Evolutionary conservation across 2,113 vertebrate species (phyloP), one percentile per base, ranked within the genome.

Genomic region (Cochlearius cochlearius): DNA sequence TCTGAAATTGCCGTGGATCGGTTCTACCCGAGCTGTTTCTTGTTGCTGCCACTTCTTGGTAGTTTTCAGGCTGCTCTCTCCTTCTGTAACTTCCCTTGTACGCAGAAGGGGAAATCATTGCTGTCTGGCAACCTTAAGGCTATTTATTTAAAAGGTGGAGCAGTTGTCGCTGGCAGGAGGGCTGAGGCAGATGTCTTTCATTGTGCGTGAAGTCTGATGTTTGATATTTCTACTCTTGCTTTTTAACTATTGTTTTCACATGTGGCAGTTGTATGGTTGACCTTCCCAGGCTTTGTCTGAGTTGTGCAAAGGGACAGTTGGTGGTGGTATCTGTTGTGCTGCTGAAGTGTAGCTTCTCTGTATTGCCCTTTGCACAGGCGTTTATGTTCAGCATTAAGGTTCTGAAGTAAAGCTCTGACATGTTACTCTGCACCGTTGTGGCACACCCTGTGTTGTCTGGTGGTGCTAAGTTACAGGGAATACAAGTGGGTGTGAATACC

Each of bases 101-200:
- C n/a, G 27, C 27, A 60, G 63, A 73, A 85, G 13, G 50, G 20
- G n/a, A 83, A 53, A 79, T 71, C 8, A 14, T 52, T 1, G 1
- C 41, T 55, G 13, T 73, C 52, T 67, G 64, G 84, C 26, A 62
- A 19, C 7, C 5, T 58, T 36, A 34, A 4, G 13, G 34, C 52
- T 96, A n/a, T 91, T 85, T 84, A 12, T 83, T 88, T 86, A 66
- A 86, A 90, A 95, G 43, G 34, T 74, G 68, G 68, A 88, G 49
- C 39, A 25, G 22, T 77, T 88, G 49, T 59, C 20, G 11, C 69
- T 72, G 58, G 9, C 0, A 0, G 34, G n/a, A 91, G 39, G n/a
- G 52, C 56, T 86, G 60, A 90, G 60, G n/a, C 20, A 55, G 8
- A 20, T 52, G 34, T 45, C 64, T 71, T 53, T 39, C 15, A 4